Base-by-base conservation (phyloP, 2,113 vertebrate species). In the Notiomystis cincta region DNA sequence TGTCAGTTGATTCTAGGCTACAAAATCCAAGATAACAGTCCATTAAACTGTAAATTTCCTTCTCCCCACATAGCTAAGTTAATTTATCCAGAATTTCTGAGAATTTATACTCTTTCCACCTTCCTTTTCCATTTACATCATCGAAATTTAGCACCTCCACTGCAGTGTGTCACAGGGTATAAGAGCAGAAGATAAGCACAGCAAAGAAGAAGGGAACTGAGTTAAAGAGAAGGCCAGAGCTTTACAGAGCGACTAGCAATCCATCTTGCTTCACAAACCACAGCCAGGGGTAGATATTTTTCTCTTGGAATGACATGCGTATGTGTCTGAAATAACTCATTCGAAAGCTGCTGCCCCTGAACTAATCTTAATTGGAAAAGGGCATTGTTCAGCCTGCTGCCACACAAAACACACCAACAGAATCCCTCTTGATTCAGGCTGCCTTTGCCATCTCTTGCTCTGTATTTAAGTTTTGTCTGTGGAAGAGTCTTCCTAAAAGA, bases 231-330 rank as follows among this genome's bases (percentile, higher is more conserved):
- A 84, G 5, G 4, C 38, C 21, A 67, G 51, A 78, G 54, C 17
- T 87, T 84, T 84, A 72, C 22, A 6, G 2, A 84, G 25, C 15
- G n/a, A 53, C 57, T 72, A 72, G 37, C 57, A 95, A 93, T 89
- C 77, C 87, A 94, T 94, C 81, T 89, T 91, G 35, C 38, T 89
- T 87, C 83, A 89, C 53, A 79, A 80, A 82, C 65, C 77, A 79
- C 79, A 92, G 58, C 30, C 33, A 76, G 71, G 61, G 23, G 75
- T 57, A 90, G 66, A 57, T 83, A 90, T 90, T 96, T 92, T 90
- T 90, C 87, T 80, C 57, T 53, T 53, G 45, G 57, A 92, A 90
- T 92, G 80, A 85, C 79, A 45, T 1, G 0, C 73, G 54, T 30
- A 44, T 90, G 51, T 64, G 72, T 78, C 56, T 87, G 86, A 95